Evolutionary conservation across 2,113 vertebrate genomes (phyloP), one percentile per base, ranked within the genome.

Genomic region (Amphiprion percula): DNA sequence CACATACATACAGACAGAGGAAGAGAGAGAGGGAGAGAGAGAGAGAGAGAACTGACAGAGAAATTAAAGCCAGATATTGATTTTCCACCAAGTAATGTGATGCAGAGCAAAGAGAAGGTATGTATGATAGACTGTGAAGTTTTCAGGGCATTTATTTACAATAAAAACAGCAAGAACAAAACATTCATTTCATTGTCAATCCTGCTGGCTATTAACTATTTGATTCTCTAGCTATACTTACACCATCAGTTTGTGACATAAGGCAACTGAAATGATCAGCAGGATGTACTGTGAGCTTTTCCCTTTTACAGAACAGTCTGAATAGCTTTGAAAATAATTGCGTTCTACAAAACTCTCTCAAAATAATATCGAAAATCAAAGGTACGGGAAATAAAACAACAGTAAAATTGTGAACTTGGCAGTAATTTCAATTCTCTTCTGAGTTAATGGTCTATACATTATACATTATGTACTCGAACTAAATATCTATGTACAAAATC

Each of bases 181-280:
- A 91, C 89, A 91, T 91, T 89, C 28, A 88, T 87, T 73, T 83
- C 60, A 82, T 68, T 77, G 85, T 85, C 77, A 86, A 91, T 89
- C 72, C 74, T 88, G 83, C 75, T 85, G 62, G 26, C 71, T 68
- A 24, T 56, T 24, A 61, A 78, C 58, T 55, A 19, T 79, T 88
- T 58, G 24, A 60, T 78, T 68, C 23, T 53, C 21, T 70, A 68
- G 47, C 39, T 69, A 63, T 69, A 76, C 53, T 67, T 74, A 74
- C 80, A 87, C 67, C 75, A 67, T 77, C 68, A 58, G 52, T 79
- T 24, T 61, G 66, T 74, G 71, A 88, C 67, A 83, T 88, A 92
- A 90, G 92, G 91, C 91, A 92, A 90, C 88, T 87, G 80, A 91
- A 91, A 89, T 76, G 46, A 88, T 80, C 77, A 83, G 81, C 77